Evolutionary conservation across 2,888 invertebrate genomes (phyloP), one percentile per base, ranked within the genome.

Genomic region (Cistogaster globosa): DNA sequence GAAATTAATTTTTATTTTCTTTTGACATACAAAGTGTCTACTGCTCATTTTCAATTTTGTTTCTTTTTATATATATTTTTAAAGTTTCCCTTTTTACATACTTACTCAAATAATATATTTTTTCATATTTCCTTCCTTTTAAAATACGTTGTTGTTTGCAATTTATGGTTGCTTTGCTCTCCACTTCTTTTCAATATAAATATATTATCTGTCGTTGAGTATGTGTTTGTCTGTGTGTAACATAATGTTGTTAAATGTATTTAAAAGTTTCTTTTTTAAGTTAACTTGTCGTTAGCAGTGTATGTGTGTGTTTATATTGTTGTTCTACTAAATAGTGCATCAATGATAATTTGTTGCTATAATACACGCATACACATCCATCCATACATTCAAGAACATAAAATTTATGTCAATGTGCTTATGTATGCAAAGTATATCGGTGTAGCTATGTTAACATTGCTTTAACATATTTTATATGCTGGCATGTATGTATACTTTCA

Each of bases 201-300:
- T 32, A 32, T 32, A 7, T 32, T 38, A 26, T 65, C 6, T 60
- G 18, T 63, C 8, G 20, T 9, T 55, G 53, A 42, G n/a, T 51
- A 0, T 42, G 9, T 9, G 48, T 32, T n/a, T 53, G 42, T 48
- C 5, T 83, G 71, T 87, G 78, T 60, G 82, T 83, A 81, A 75
- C 87, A 88, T 88, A 88, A 88, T 88, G 84, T 88, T 81, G 86
- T 88, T 87, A 88, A 88, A 88, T 88, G 88, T 89, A 88, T 88
- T 89, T 89, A 88, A 88, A 88, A 88, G 86, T 87, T 88, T 86
- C 87, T 88, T 87, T 79, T 84, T 78, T 51, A 71, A 72, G 53
- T 76, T 72, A 67, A 45, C 36, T 75, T 55, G 60, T 48, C 51
- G 57, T 63, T 51, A 51, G 26, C 48, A 68, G 48, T 38, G 32